These are phyloP conservation scores for Puma concolor DNA, from an alignment of 2,113 vertebrate genomes.

Conservation along the genomic window DNA sequence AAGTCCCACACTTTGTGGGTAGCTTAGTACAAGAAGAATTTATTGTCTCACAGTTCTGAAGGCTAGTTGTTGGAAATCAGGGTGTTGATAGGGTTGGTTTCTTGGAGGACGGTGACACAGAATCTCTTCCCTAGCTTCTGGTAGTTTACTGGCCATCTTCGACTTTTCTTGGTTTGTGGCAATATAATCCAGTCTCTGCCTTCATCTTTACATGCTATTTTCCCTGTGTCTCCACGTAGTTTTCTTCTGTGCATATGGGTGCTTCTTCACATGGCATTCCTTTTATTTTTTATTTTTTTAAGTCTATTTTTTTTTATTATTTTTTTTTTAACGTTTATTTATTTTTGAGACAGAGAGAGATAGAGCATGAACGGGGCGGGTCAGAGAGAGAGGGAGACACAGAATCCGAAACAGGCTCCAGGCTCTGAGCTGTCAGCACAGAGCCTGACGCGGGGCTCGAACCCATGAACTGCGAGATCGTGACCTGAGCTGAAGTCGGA, in stretches of 20 bases:
- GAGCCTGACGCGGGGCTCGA: no score
- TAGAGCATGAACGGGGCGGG: no score
- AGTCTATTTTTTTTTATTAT: no score
- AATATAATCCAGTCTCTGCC: background rate
- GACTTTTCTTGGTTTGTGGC: background rate
- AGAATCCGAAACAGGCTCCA: no score
- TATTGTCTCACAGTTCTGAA: background rate
- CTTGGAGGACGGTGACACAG: background rate
- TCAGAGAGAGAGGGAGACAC: no score
- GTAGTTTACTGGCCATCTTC: fast-evolving
- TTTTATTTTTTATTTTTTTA: background rate
- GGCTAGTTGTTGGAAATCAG: background rate
- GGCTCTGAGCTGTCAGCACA: no score
- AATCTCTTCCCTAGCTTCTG: background rate
- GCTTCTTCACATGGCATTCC: background rate
- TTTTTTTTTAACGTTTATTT: no score
- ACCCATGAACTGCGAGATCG: no score
- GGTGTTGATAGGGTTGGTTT: fast-evolving
- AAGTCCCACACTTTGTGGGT: background rate
- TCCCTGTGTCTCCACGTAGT: background rate
- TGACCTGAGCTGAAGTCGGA: no score
- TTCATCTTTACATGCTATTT: background rate
- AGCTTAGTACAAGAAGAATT: background rate
- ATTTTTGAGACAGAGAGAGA: no score
- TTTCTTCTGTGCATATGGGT: no score